These are phyloP conservation scores for Paratilapia polleni DNA, from an alignment of 2,113 vertebrate species.

Conservation along the genomic window DNA sequence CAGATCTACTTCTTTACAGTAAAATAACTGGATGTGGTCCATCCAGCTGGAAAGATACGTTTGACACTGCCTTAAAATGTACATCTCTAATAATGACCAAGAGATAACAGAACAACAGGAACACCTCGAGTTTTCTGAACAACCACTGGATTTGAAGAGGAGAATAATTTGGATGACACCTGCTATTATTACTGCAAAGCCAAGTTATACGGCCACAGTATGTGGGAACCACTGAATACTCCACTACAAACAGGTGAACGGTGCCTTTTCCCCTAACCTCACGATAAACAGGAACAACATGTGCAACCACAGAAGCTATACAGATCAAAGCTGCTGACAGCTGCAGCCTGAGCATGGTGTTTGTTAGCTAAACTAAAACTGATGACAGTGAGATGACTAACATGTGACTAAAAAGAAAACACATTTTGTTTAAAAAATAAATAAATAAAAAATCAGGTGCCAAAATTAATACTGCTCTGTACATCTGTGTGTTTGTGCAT, in stretches of 20 bases:
- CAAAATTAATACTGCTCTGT: neutral
- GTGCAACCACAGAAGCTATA: constrained; percentile 3
- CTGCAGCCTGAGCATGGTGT: neutral
- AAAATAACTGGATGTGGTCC: neutral
- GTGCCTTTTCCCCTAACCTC: neutral
- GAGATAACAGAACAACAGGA: neutral
- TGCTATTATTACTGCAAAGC: constrained; percentile 2
- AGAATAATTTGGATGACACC: neutral
- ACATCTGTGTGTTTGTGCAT: neutral
- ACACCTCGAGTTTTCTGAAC: neutral
- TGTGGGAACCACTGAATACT: neutral
- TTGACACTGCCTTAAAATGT: neutral
- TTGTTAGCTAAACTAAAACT: neutral
- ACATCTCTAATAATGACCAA: neutral
- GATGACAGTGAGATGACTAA: neutral
- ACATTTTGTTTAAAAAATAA: neutral
- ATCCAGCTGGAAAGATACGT: neutral
- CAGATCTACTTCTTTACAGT: no score
- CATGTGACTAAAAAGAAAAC: neutral
- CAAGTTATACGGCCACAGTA: neutral
- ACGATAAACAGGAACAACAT: neutral
- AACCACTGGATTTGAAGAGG: accelerated
- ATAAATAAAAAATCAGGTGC: neutral
- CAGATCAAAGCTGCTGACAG: neutral
- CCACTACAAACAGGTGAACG: neutral